A percentile compares a stretch with the other conserved stretches of the same genome.
phyloP scores from a whole-genome alignment of 1,140 invertebrate species.

The Elysia chlorotica region DNA sequence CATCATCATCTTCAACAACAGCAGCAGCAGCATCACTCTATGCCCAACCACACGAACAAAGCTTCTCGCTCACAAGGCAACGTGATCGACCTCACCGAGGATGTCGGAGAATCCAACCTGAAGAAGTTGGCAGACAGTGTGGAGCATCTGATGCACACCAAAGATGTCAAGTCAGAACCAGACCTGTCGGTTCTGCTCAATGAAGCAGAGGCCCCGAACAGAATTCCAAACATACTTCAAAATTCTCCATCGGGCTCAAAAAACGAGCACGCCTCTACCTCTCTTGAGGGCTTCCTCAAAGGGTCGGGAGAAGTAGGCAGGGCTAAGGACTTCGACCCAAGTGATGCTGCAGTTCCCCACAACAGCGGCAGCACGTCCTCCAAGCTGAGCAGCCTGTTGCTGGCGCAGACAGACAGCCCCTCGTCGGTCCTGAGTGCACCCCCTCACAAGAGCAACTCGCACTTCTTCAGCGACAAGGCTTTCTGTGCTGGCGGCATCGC shows the following conservation, averaged over 20 bases:
- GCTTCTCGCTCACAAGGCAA: conserved; percentile 23
- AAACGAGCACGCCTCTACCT: conserved; percentile 58
- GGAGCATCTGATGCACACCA: conserved; percentile 40
- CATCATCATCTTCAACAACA: conserved; percentile 20
- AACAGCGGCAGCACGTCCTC: background rate
- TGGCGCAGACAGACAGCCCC: conserved; percentile 14
- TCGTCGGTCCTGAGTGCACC: conserved; percentile 1
- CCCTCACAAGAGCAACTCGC: conserved; percentile 9
- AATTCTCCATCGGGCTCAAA: conserved; percentile 42
- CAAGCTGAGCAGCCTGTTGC: conserved; percentile 18
- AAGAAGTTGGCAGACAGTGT: conserved; percentile 52
- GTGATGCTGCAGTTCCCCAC: conserved; percentile 7
- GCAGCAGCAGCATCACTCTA: conserved; percentile 15
- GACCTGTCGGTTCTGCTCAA: conserved; percentile 25
- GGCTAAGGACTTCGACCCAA: conserved; percentile 27
- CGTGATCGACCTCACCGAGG: conserved; percentile 48
- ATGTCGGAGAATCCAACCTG: conserved; percentile 44
- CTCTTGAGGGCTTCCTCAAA: conserved; percentile 52
- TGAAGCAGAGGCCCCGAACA: conserved; percentile 15
- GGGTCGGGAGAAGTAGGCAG: conserved; percentile 50
- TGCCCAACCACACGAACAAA: conserved; percentile 14
- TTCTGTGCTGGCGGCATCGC: background rate
- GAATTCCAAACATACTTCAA: conserved; percentile 24
- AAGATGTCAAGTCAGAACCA: conserved; percentile 34
- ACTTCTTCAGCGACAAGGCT: conserved; percentile 10